Conservation (phyloP, 2,113 vertebrate genomes). For the Pseudopodoces humilis region DNA sequence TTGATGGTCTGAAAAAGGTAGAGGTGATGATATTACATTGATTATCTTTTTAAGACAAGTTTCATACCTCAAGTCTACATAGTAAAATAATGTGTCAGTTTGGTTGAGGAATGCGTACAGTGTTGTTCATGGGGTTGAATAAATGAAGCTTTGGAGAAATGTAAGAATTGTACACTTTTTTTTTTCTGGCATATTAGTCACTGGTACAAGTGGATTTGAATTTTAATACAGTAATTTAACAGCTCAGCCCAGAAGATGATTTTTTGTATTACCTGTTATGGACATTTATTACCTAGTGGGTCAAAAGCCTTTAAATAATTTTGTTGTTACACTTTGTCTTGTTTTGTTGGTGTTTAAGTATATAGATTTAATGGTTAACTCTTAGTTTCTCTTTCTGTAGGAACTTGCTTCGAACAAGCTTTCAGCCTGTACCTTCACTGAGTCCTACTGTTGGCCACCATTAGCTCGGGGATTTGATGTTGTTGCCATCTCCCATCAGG, state of each 20-base stretch:
- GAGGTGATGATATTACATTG: neutral
- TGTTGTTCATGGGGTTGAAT: neutral
- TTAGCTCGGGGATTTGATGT: constrained; percentile 83
- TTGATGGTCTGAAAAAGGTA: constrained; percentile 80
- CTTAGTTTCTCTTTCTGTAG: constrained; percentile 64
- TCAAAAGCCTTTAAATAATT: neutral
- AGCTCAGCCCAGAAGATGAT: neutral
- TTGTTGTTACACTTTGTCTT: neutral
- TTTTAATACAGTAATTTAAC: neutral
- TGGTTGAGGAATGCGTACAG: neutral
- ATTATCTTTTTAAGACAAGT: neutral
- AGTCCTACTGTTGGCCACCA: constrained; percentile 86
- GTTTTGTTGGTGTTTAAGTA: neutral
- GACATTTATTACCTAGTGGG: neutral
- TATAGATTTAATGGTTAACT: neutral
- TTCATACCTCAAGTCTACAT: neutral
- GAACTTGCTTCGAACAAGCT: constrained; percentile 70
- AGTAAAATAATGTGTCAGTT: neutral
- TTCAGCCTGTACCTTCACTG: constrained; percentile 64
- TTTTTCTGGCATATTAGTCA: neutral
- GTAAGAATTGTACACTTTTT: neutral
- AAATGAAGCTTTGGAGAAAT: neutral
- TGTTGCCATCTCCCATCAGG: constrained; percentile 75
- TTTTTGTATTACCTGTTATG: neutral
- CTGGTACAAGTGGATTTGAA: neutral